Evolutionary conservation across 2,888 invertebrate species (phyloP), one percentile per base, ranked within the genome.

Genomic region (Protodeltote pygarga): DNA sequence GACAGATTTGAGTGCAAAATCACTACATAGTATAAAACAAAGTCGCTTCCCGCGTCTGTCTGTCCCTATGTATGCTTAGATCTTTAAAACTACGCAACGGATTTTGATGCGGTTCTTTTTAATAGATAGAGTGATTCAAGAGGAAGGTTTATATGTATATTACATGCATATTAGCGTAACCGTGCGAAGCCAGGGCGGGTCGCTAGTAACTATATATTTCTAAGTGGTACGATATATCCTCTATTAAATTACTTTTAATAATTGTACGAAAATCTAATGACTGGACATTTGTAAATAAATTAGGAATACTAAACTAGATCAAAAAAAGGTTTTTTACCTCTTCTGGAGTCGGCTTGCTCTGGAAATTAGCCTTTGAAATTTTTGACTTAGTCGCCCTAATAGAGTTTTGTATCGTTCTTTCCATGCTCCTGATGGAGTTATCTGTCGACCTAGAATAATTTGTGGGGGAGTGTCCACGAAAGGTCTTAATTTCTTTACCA

Each of bases 351-450:
- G 83, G 79, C 23, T 48, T 27, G 6, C 16, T 17, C 5, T 21
- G 33, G 16, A 20, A 40, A 19, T 28, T 52, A 2, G 65, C 45
- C 23, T 54, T 65, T 1, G 33, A 14, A 33, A 57, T 23, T 50
- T 69, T 25, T 5, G 46, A 24, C 6, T 42, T 39, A 5, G 21
- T 16, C 15, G 60, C 73, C 6, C 77, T 80, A 3, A 81, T 75
- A 0, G 85, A 81, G 35, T 75, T 71, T 3, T 73, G 72, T 29
- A 79, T 75, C 0, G 71, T 64, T 11, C 75, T 75, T 40, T 82
- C 83, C 50, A 75, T 62, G 28, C 65, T 73, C 32, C 65, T 79
- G n/a, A 79, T 75, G 11, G 77, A 73, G 38, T 62, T 73, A 5
- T 84, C 81, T 2, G 76, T 72, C 2, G 77, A 66, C 20, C 46